Base-by-base conservation (phyloP, 2,888 invertebrate species). In the Epistrophe eligans region DNA sequence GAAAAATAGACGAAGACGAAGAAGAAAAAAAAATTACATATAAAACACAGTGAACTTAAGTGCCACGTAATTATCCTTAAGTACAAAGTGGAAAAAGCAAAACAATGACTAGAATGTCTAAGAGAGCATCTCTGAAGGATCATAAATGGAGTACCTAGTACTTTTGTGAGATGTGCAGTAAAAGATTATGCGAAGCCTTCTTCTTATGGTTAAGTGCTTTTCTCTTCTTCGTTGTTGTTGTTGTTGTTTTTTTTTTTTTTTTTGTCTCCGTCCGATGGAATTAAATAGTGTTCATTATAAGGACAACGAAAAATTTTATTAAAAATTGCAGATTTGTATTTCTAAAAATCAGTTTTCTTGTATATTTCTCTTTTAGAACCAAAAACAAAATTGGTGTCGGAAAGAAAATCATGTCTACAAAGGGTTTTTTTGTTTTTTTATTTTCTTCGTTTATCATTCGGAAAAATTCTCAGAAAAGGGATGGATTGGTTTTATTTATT, bases 11-110 rank as follows among this genome's bases (percentile, higher is more conserved):
- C 15, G 15, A 32, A 15, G 40, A 48, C n/a, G n/a, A 38, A 40
- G 50, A 32, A 66, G 6, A 48, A 8, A 17, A 32, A 2, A 52
- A 67, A 38, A 52, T 50, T 52, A 48, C 45, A 55, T n/a, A 52
- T 55, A 67, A 67, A 15, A 67, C 19, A 67, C 50, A 67, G 50
- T 38, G 40, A 67, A 67, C 52, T 60, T 74, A 73, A 80, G 66
- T 82, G 43, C 71, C 57, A 19, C 58, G 82, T 67, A 79, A 82
- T 82, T 79, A 79, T 60, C 71, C 32, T 66, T 58, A 67, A 82
- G 72, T 66, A 77, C 70, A 70, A 70, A 70, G 73, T 43, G 64
- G 62, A 43, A 19, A 43, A 45, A 55, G n/a, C 40, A 50, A 38
- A 52, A 48, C 38, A 67, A 32, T 15, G 43, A 73, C 70, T 58